A percentile compares a stretch with the other conserved stretches of the same genome.
Evolutionary conservation across 2,888 invertebrate genomes (phyloP).

Genomic region (Campoplex capitator): DNA sequence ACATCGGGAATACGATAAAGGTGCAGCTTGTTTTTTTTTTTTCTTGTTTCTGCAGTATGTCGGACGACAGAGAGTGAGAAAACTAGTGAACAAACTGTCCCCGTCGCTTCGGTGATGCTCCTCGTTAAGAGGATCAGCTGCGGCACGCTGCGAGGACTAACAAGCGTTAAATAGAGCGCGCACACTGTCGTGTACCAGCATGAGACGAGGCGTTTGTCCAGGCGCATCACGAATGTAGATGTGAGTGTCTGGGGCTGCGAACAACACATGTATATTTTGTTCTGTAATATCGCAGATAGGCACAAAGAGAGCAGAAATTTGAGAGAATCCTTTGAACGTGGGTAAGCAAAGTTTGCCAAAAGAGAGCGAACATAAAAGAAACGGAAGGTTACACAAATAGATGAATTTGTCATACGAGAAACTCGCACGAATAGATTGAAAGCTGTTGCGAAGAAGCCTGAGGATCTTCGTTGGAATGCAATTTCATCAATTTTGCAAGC

Average conservation of each 20-base stretch:
- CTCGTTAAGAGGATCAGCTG: slow-evolving; percentile 83
- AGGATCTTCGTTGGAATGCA: background rate
- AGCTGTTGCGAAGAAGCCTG: background rate
- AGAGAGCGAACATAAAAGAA: slow-evolving; percentile 27
- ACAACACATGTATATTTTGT: slow-evolving; percentile 19
- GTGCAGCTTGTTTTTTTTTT: slow-evolving; percentile 9
- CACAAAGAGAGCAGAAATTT: slow-evolving; percentile 59
- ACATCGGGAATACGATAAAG: background rate
- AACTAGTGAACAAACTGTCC: slow-evolving; percentile 17
- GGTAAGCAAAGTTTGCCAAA: slow-evolving; percentile 25
- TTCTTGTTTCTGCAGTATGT: slow-evolving; percentile 19
- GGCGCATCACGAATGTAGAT: slow-evolving; percentile 25
- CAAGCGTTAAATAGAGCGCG: slow-evolving; percentile 83
- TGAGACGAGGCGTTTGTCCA: slow-evolving; percentile 56
- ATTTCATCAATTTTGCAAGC: background rate
- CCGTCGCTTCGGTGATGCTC: slow-evolving; percentile 56
- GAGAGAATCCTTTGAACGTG: slow-evolving; percentile 54
- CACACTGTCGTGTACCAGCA: slow-evolving; percentile 58
- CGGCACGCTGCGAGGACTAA: slow-evolving; percentile 81
- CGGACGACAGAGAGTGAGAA: slow-evolving; percentile 32
- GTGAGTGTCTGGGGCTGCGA: background rate
- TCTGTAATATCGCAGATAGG: slow-evolving; percentile 29
- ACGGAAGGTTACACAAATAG: slow-evolving; percentile 34
- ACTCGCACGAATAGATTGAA: background rate
- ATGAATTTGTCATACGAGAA: background rate